These are phyloP conservation scores for Heliangelus exortis DNA, from an alignment of 2,797 vertebrate species.

Conservation along the genomic window DNA sequence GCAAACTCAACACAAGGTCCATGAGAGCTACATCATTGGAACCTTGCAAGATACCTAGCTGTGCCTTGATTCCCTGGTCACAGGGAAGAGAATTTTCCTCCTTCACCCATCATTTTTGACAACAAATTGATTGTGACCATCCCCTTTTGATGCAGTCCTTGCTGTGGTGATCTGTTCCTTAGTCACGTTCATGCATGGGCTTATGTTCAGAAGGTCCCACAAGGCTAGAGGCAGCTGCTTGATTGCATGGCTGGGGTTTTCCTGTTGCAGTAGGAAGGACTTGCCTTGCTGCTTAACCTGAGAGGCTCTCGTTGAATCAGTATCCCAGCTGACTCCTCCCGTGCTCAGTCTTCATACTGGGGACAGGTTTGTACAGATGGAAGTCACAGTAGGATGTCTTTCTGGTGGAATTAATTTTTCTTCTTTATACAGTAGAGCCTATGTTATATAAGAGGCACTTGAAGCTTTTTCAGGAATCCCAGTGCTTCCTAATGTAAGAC, in stretches of 20 bases:
- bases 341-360: accelerated
- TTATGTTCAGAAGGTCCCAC: background rate
- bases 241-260: background rate
- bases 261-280: background rate
- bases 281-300: background rate
- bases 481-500: background rate
- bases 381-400: background rate
- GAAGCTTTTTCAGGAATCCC: background rate
- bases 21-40: background rate
- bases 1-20: background rate
- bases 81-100: background rate
- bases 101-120: background rate
- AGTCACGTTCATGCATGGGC: background rate
- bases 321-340: background rate
- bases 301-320: background rate
- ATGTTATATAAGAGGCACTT: background rate
- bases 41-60: background rate
- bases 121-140: background rate
- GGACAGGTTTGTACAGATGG: background rate
- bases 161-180: background rate
- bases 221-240: background rate
- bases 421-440: background rate
- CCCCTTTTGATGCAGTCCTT: background rate
- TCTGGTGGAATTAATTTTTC: background rate
- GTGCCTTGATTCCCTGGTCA: background rate